Conservation (phyloP, 2,797 vertebrate genomes). For the Tokudaia tokunoshimensis region DNA sequence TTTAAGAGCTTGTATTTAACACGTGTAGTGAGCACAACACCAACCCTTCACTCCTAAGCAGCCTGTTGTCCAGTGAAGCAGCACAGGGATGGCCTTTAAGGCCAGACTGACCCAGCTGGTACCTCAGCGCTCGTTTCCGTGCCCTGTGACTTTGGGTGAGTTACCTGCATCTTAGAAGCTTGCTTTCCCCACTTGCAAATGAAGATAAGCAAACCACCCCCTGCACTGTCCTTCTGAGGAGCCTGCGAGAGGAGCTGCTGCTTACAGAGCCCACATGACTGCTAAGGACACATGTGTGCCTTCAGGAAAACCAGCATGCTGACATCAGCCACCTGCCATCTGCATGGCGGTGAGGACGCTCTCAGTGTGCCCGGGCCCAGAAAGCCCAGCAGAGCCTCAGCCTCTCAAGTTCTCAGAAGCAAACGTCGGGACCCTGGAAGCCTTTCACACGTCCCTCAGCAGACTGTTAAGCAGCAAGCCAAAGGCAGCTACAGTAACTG, state of each 20-base stretch:
- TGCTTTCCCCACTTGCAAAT: constrained; percentile 33
- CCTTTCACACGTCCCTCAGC: neutral
- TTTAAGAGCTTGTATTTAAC: constrained; percentile 63
- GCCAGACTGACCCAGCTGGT: neutral
- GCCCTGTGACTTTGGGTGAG: neutral
- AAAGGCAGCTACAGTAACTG: neutral
- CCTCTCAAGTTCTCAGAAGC: neutral
- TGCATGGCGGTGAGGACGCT: neutral
- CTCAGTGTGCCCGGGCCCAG: neutral
- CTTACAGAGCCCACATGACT: neutral
- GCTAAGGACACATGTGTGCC: neutral
- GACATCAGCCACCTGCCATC: neutral
- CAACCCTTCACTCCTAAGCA: constrained; percentile 20
- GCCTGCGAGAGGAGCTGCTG: neutral
- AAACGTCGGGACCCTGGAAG: neutral
- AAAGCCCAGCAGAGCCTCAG: neutral
- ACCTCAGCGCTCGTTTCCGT: neutral
- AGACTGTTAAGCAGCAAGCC: neutral
- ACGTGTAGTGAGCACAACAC: neutral
- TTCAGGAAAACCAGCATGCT: neutral
- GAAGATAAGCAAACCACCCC: neutral
- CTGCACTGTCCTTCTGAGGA: neutral
- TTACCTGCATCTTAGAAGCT: constrained; percentile 26
- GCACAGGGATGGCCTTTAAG: neutral
- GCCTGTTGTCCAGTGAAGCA: neutral